These are phyloP conservation scores for Dryoscopus gambensis DNA, from an alignment of 2,113 vertebrate species.

Conservation along the genomic window DNA sequence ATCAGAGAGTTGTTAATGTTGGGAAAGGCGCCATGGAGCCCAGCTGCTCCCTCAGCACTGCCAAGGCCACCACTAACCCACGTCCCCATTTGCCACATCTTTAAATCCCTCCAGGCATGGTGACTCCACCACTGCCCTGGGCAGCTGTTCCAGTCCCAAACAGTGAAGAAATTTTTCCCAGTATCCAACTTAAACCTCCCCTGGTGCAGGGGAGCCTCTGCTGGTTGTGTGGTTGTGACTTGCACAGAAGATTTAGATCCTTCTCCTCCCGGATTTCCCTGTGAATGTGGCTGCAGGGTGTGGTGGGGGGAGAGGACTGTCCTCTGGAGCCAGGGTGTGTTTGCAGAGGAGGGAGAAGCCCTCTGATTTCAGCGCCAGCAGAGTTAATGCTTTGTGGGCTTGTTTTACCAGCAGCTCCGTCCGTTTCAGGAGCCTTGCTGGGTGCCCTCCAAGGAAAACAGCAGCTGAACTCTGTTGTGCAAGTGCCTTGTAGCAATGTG, in stretches of 20 bases:
- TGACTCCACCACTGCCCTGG: not conserved
- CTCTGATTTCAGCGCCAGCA: not conserved
- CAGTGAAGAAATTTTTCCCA: not conserved
- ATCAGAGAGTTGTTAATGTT: not conserved
- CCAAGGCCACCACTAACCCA: not conserved
- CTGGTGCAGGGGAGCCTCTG: not conserved
- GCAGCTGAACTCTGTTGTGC: not conserved
- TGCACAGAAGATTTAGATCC: not conserved
- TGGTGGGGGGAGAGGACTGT: not conserved
- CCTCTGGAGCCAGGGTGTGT: not conserved
- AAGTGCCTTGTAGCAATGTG: not conserved
- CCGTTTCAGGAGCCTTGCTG: not conserved
- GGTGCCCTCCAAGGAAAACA: not conserved
- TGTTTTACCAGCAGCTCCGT: not conserved
- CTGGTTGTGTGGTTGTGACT: not conserved
- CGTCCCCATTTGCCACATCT: not conserved
- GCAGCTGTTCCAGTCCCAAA: not conserved
- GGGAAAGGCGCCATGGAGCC: not conserved
- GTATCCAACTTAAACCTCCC: not conserved
- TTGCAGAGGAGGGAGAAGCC: not conserved
- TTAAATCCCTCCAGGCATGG: not conserved
- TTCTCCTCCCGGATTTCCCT: not conserved
- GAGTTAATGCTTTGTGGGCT: not conserved
- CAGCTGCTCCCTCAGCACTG: not conserved
- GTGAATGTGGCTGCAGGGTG: fast-evolving